Evolutionary conservation across 2,888 invertebrate genomes (phyloP).

Genomic region (Rhagonycha fulva): DNA sequence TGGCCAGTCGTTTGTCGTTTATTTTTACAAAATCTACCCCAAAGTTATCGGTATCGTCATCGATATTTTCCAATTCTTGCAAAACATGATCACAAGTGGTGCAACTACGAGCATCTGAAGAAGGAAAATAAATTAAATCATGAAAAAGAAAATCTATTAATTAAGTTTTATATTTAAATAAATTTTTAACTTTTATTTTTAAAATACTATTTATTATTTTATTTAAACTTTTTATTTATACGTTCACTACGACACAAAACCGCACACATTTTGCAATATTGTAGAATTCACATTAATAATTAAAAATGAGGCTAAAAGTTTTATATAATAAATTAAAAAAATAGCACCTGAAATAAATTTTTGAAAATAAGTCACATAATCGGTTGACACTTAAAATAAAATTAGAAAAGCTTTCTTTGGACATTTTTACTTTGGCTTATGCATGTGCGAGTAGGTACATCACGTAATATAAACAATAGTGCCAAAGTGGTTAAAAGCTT

Average conservation of each 20-base stretch:
- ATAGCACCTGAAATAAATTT: not conserved
- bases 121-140: conserved; percentile 23
- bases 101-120: conserved; percentile 86
- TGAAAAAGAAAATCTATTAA: not conserved
- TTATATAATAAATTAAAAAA: too few species aligned
- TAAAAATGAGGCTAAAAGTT: too few species aligned
- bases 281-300: too few species aligned
- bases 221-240: too few species aligned
- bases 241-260: too few species aligned
- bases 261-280: too few species aligned
- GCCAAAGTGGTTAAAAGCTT: not conserved
- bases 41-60: conserved; percentile 93
- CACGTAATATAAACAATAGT: not conserved
- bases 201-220: too few species aligned
- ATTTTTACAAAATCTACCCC: conserved; percentile 95
- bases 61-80: conserved; percentile 91
- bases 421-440: not conserved
- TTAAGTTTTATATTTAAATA: not conserved
- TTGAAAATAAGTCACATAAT: not conserved
- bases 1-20: conserved; percentile 94
- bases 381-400: not conserved
- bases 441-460: not conserved
- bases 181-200: not conserved
- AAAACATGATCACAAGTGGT: conserved; percentile 90
- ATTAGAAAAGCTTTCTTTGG: not conserved